A percentile compares a stretch with the other conserved stretches of the same genome.
These are phyloP conservation scores for Pelecanoides urinatrix DNA, from an alignment of 2,113 vertebrate genomes.

Conservation along the genomic window DNA sequence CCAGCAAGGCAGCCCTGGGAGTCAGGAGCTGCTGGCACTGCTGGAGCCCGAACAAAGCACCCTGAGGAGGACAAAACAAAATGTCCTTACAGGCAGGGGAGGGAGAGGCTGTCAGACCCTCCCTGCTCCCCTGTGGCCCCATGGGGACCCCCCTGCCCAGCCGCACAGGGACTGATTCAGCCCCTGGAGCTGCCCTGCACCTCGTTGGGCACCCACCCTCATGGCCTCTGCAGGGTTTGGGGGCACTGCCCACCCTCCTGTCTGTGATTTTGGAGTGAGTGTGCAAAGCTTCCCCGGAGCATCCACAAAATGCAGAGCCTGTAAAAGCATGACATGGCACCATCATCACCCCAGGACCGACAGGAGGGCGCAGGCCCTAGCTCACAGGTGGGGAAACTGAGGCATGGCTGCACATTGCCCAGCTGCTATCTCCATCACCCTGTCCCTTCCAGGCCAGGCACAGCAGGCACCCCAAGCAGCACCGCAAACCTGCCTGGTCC, in stretches of 20 bases:
- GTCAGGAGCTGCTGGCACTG: constrained; percentile 37
- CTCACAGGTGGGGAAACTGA: not conserved
- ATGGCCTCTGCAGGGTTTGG: not conserved
- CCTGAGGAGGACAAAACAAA: constrained; percentile 40
- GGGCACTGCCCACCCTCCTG: accelerated
- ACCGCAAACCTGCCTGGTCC: not conserved
- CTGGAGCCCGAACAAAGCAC: not conserved
- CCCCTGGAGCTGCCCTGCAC: not conserved
- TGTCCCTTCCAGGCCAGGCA: not conserved
- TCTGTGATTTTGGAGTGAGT: not conserved
- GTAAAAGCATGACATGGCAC: not conserved
- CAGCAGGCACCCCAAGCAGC: accelerated
- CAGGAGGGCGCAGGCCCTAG: accelerated
- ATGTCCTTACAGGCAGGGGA: not conserved
- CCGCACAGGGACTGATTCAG: not conserved
- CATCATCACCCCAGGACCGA: accelerated
- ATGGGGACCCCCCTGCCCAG: not conserved
- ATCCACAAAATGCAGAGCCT: not conserved
- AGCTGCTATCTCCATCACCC: not conserved
- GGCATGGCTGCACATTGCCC: not conserved
- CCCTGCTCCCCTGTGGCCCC: not conserved
- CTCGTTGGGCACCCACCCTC: accelerated
- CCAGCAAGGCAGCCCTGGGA: constrained; percentile 14
- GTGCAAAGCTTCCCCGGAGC: not conserved
- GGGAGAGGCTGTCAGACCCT: not conserved